Percentiles rank a stretch among this genome's conserved stretches.
phyloP scores from a whole-genome alignment of 2,888 invertebrate genomes.

The Eilema griseolum region DNA sequence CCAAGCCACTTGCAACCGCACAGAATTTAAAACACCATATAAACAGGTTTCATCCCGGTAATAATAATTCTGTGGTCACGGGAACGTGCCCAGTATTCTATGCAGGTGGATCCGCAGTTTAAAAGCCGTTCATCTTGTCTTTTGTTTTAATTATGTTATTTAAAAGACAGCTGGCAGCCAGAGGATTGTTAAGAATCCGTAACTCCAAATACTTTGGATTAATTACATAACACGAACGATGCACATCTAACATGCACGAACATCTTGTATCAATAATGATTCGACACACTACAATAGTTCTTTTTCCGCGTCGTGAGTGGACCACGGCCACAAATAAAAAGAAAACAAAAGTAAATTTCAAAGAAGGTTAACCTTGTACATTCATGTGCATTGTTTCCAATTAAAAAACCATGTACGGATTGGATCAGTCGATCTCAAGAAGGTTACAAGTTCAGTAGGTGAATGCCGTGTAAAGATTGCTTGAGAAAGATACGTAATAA shows the following conservation, averaged over 20 bases:
- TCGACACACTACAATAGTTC: background rate
- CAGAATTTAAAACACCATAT: no score
- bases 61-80: background rate
- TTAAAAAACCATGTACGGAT: slow-evolving; percentile 41
- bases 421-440: slow-evolving; percentile 30
- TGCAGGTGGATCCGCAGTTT: background rate
- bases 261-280: background rate
- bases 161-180: background rate
- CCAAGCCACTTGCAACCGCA: no score
- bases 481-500: slow-evolving; percentile 24
- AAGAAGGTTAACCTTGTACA: slow-evolving; percentile 51
- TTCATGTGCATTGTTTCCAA: slow-evolving; percentile 39
- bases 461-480: slow-evolving; percentile 56
- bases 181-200: background rate
- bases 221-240: background rate
- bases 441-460: slow-evolving; percentile 51
- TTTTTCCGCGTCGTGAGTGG: slow-evolving; percentile 58
- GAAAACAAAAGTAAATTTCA: slow-evolving; percentile 49
- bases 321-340: slow-evolving; percentile 54
- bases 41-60: background rate
- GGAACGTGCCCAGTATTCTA: no score
- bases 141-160: background rate
- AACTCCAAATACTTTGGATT: background rate
- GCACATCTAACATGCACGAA: background rate
- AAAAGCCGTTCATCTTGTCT: background rate